These are phyloP conservation scores for Aleiodes leptofemur DNA, from an alignment of 2,888 invertebrate species.

Conservation along the genomic window DNA sequence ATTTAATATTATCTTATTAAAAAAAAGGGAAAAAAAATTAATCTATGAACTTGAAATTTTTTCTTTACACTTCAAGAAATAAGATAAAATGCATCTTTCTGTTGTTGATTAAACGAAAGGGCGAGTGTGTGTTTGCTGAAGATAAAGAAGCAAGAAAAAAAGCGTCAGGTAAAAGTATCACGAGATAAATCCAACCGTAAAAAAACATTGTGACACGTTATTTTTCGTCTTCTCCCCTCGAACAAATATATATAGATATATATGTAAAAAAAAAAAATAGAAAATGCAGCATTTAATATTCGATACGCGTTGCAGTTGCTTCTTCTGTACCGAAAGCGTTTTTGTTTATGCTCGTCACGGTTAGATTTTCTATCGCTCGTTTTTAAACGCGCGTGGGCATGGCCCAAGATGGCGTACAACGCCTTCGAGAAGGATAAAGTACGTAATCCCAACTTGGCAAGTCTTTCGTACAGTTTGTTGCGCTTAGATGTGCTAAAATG, in stretches of 20 bases:
- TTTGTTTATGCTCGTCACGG: slow-evolving; percentile 68
- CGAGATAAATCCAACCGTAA: slow-evolving; percentile 12
- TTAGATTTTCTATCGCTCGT: slow-evolving; percentile 55
- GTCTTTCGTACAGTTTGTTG: slow-evolving; percentile 24
- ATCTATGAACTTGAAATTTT: background rate
- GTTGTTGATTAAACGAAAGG: slow-evolving; percentile 14
- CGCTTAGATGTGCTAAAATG: slow-evolving; percentile 44
- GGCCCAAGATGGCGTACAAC: slow-evolving; percentile 42
- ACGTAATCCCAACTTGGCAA: slow-evolving; percentile 32
- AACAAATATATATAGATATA: background rate
- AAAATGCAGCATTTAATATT: slow-evolving; percentile 51
- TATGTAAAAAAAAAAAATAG: slow-evolving; percentile 16
- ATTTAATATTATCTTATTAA: background rate
- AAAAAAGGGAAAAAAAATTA: background rate
- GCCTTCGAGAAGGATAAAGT: slow-evolving; percentile 1
- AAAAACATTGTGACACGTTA: slow-evolving; percentile 11
- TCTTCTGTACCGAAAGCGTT: slow-evolving; percentile 54
- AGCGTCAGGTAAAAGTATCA: background rate
- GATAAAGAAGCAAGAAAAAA: background rate
- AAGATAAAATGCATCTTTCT: background rate
- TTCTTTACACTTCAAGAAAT: background rate
- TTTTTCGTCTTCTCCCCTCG: background rate
- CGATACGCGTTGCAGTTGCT: slow-evolving; percentile 37
- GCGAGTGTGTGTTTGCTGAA: slow-evolving; percentile 12
- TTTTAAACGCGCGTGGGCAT: slow-evolving; percentile 41